Evolutionary conservation across 2,797 vertebrate species (phyloP).

Genomic region (Monodelphis domestica): DNA sequence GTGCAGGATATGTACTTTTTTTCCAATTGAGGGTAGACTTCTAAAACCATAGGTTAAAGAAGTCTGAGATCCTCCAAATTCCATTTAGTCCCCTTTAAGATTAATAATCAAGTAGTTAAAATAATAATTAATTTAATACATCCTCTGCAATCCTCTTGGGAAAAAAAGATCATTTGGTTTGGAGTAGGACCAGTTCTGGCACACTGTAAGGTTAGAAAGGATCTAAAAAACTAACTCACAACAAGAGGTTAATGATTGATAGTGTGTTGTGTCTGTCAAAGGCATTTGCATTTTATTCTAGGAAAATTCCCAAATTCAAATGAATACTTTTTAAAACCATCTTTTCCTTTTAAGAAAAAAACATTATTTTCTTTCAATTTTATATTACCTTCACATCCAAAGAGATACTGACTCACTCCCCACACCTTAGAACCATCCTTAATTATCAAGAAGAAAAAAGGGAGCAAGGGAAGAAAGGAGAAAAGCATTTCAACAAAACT

Average conservation of each 20-base stretch:
- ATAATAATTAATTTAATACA: background rate
- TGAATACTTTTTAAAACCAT: background rate
- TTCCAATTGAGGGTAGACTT: background rate
- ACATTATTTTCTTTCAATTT: background rate
- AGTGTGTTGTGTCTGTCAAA: background rate
- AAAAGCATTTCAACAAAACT: background rate
- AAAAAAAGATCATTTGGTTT: background rate
- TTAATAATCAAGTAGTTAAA: background rate
- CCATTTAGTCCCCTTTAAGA: background rate
- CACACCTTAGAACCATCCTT: background rate
- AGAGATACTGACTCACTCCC: background rate
- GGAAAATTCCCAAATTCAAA: background rate
- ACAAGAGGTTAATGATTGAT: background rate
- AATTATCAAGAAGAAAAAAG: background rate
- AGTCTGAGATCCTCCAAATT: background rate
- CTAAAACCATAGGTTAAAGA: background rate
- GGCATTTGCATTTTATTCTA: background rate
- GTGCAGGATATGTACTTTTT: background rate
- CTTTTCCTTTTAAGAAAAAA: background rate
- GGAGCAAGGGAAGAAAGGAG: fast-evolving
- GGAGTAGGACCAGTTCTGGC: background rate
- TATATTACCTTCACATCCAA: background rate
- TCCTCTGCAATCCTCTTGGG: background rate
- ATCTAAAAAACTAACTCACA: background rate
- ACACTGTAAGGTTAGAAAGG: background rate